A percentile compares a stretch with the other conserved stretches of the same genome.
These are phyloP conservation scores for Calephelis perditalis DNA, from an alignment of 2,888 invertebrate genomes.

Conservation along the genomic window DNA sequence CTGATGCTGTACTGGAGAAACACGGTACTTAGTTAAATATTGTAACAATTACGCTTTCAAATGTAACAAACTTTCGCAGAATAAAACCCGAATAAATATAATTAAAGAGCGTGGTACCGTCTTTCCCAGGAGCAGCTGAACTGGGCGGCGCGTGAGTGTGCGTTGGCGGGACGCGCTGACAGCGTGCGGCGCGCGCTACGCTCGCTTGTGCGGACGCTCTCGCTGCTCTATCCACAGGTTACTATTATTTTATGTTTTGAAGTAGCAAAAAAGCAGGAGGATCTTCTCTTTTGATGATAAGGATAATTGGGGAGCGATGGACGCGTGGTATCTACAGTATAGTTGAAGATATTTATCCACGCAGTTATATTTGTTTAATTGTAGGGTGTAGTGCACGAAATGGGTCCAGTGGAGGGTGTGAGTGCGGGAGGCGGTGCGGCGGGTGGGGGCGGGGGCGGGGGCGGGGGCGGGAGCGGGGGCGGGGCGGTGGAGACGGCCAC, in stretches of 20 bases:
- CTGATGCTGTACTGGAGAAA: too few species aligned
- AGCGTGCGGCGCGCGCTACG: conserved; percentile 62
- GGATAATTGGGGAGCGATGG: too few species aligned
- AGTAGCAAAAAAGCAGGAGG: too few species aligned
- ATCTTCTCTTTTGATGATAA: too few species aligned
- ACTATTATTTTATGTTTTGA: not conserved
- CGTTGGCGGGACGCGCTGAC: conserved; percentile 63
- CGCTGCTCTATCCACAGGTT: conserved; percentile 55
- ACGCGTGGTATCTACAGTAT: too few species aligned
- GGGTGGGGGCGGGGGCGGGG: conserved; percentile 32
- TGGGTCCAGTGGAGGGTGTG: conserved; percentile 67
- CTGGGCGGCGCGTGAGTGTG: conserved; percentile 64
- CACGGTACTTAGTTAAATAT: too few species aligned
- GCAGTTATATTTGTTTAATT: not conserved
- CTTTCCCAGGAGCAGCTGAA: conserved; percentile 61
- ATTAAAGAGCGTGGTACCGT: too few species aligned
- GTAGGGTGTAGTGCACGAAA: conserved; percentile 39
- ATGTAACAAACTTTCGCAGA: too few species aligned
- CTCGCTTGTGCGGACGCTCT: conserved; percentile 54
- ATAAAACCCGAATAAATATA: too few species aligned
- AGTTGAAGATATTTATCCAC: too few species aligned
- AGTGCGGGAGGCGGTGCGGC: conserved; percentile 54
- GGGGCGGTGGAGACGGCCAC: conserved; percentile 66
- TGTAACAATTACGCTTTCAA: too few species aligned
- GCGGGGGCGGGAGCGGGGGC: conserved; percentile 81